Evolutionary conservation across 2,797 vertebrate genomes (phyloP).

Genomic region (Paratrypauchen microcephalus): DNA sequence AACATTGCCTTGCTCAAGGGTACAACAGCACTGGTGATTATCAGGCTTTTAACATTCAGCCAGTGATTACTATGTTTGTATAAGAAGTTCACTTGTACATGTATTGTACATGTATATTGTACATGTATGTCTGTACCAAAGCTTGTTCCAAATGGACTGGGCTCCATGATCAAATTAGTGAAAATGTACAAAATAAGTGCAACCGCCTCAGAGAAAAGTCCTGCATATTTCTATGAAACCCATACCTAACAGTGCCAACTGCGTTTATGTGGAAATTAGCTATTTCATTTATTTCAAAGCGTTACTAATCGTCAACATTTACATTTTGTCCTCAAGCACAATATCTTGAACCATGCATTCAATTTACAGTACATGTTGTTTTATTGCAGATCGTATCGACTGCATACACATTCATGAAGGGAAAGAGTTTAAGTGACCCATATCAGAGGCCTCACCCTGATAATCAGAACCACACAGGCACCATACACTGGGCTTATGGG

Average conservation of each 20-base stretch:
- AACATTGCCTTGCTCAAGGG: too few relatives aligned
- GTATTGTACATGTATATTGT: background rate
- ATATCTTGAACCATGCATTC: conserved; percentile 50
- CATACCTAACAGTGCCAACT: conserved; percentile 1
- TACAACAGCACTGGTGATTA: too few relatives aligned
- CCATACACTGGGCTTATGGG: conserved; percentile 69
- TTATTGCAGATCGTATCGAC: conserved; percentile 67
- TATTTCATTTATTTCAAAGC: conserved; percentile 29
- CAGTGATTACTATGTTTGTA: background rate
- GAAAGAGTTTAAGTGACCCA: conserved; percentile 67
- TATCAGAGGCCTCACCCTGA: conserved; percentile 65
- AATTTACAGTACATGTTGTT: conserved; percentile 57
- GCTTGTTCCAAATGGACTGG: background rate
- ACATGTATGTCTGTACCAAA: background rate
- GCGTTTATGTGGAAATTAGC: conserved; percentile 2
- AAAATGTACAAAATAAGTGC: background rate
- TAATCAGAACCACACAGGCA: conserved; percentile 67
- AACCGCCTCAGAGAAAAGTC: background rate
- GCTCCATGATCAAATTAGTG: background rate
- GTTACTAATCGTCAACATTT: conserved; percentile 39
- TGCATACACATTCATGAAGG: conserved; percentile 73
- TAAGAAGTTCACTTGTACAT: too few relatives aligned
- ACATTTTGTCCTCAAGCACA: conserved; percentile 31
- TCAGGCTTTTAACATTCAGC: too few relatives aligned
- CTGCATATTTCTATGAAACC: background rate